Evolutionary conservation across 2,888 invertebrate genomes (phyloP).

Genomic region (Orthosia cruda): DNA sequence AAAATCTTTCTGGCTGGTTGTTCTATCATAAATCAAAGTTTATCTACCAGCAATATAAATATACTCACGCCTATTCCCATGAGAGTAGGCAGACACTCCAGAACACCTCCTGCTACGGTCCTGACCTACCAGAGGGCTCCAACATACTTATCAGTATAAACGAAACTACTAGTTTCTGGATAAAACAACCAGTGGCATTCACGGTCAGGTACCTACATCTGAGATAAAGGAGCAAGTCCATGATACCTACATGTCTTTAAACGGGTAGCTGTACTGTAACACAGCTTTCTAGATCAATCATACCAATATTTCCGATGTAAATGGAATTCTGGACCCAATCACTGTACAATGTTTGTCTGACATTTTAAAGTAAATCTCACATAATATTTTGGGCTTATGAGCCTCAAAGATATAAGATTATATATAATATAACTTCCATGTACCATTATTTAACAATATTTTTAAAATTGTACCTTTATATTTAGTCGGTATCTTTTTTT

Average conservation of each 20-base stretch:
- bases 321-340: background rate
- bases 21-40: background rate
- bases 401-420: background rate
- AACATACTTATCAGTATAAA: too few relatives aligned
- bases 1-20: background rate
- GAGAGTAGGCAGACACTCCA: too few relatives aligned
- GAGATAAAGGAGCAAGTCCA: background rate
- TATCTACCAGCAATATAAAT: too few relatives aligned
- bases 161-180: background rate
- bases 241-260: background rate
- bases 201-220: background rate
- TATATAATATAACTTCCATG: background rate
- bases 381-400: background rate
- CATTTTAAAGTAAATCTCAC: background rate
- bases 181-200: background rate
- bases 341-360: background rate
- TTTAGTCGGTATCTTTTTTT: background rate
- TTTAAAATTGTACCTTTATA: background rate
- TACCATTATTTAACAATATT: background rate
- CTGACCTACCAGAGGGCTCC: too few relatives aligned
- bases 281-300: constrained; percentile 1
- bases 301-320: background rate
- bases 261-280: background rate
- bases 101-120: too few relatives aligned
- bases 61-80: too few relatives aligned